A percentile compares a stretch with the other conserved stretches of the same genome.
Conservation (phyloP, 1,140 invertebrate genomes). For the Patella vulgata region DNA sequence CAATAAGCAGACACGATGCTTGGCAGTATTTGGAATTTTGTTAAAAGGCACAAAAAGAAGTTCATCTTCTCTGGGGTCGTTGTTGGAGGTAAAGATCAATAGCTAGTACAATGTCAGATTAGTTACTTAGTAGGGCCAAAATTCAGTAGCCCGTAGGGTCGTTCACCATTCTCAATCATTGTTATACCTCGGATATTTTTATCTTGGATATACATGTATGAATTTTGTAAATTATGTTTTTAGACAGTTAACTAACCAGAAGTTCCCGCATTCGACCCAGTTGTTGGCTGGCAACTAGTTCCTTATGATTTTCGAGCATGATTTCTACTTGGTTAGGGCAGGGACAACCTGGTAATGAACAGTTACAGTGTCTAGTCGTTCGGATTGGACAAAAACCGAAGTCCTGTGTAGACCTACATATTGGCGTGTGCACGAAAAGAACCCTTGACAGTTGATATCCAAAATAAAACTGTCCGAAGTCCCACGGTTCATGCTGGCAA, state of each 20-base stretch:
- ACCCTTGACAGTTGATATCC: too few species aligned
- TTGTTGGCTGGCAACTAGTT: too few species aligned
- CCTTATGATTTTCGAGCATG: too few species aligned
- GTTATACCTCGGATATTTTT: not conserved
- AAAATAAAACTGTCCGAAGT: too few species aligned
- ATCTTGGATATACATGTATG: not conserved
- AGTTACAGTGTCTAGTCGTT: too few species aligned
- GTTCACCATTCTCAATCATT: not conserved
- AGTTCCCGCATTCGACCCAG: not conserved
- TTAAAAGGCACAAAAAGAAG: constrained; percentile 77
- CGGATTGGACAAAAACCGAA: too few species aligned
- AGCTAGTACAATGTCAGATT: not conserved
- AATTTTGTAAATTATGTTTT: not conserved
- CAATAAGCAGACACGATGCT: constrained; percentile 14
- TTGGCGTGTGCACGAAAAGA: too few species aligned
- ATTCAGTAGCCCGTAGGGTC: not conserved
- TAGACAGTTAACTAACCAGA: not conserved
- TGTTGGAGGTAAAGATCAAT: constrained; percentile 71
- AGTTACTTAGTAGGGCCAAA: not conserved
- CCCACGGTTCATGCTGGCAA: too few species aligned
- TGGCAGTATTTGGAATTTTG: constrained; percentile 75
- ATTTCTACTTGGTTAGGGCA: too few species aligned
- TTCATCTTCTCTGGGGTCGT: constrained; percentile 77
- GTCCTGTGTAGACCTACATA: too few species aligned
- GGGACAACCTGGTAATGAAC: too few species aligned